Base-by-base conservation (phyloP, 2,797 vertebrate genomes). In the Phrynocephalus forsythii region DNA sequence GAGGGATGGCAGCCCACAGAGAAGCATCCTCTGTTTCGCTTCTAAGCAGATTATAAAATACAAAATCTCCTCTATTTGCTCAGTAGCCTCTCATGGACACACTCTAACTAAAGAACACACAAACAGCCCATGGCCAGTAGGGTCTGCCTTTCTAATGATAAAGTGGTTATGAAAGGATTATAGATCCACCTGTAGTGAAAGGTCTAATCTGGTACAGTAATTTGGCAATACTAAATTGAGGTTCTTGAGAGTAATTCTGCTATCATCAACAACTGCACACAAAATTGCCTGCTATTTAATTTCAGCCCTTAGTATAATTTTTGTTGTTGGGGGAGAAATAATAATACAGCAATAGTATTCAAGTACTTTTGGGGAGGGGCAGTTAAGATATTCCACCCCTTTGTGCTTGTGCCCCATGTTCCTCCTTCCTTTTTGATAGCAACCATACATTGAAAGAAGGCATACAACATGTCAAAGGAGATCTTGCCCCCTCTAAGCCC, bases 231-330 rank as follows among this genome's bases (percentile, higher is more conserved):
- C 93, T 79, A 82, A 63, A 33, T 66, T 69, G 15, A 79, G 69
- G 72, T 84, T 87, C 89, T 77, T 90, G 52, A 82, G 93, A 80
- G 93, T 89, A 91, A 94, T 89, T 96, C 95, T 94, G 94, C 95
- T 90, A 95, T 92, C 89, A 94, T 92, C 94, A 94, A 93, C 95
- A 95, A 91, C 89, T 92, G 95, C 95, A 96, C 96, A 95, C 89
- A 84, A 95, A 85, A 96, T 94, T 94, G 94, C 96, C 95, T 94
- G 93, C 94, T 95, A 94, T 94, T 95, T 95, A 95, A 92, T 92
- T 96, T 97, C 96, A 97, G 97, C 97, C 97, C 97, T 97, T 97
- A 96, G 66, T 80, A 95, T 96, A 96, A 92, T 96, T 96, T 96
- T 2, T 83, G 18, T 3, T 95, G 90, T 95, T 94, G 95, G 84